Base-by-base conservation (phyloP, 1,140 invertebrate species). In the honey bee (Apis mellifera) region DNA sequence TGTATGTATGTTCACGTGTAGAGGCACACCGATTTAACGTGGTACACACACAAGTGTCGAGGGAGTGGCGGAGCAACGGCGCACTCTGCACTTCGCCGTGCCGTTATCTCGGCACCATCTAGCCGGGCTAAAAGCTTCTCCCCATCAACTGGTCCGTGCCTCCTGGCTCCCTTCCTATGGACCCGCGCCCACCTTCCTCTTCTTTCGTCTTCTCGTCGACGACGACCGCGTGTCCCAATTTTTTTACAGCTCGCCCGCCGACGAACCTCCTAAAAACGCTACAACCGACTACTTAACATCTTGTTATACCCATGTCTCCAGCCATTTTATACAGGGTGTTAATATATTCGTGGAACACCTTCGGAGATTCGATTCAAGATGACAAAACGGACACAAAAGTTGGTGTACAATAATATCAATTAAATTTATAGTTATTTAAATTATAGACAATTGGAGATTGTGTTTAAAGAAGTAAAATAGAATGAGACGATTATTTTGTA, bases 101-200 rank as follows among this genome's bases (percentile, higher is more conserved):
- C 92, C 90, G 92, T 94, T 94, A 94, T 94, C 94, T 93, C 93
- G 90, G 93, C 93, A 94, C 93, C 93, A 94, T 94, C 93, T 93
- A 93, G 92, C 92, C 90, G 85, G 92, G 92, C 94, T 94, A 94
- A 94, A 94, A 94, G 94, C 94, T 94, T 94, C 93, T 93, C 92
- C 92, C 93, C 93, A 94, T 94, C 92, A 94, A 93, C 90, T 74
- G 71, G 71, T 90, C 81, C 84, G 89, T 83, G 78, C 84, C 84
- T 84, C 84, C 85, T 84, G 70, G 82, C 74, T 78, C 73, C 72
- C 83, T 69, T 80, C 59, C 82, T 71, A 19, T 62, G 65, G 54
- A 65, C 65, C 85, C 59, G 69, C 52, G 77, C 32, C 77, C 82
- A 81, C 69, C 76, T 65, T 78, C 69, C 69, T 59, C n/a, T 60